Conservation (phyloP, 2,797 vertebrate species). For the Rhinoraja longicauda region DNA sequence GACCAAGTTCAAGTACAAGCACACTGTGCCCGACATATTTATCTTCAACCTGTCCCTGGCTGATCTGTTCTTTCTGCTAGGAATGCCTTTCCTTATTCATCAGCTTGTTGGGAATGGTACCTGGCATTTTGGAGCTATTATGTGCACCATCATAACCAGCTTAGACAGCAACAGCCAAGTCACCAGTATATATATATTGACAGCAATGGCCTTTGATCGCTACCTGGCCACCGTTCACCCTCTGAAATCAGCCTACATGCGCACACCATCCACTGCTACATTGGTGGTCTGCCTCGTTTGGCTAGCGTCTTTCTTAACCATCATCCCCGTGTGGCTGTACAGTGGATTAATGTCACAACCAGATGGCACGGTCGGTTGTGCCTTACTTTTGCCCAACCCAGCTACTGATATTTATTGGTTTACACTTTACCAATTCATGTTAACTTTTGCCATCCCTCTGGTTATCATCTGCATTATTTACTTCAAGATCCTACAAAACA, state of each 20-base stretch:
- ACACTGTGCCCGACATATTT: slow-evolving; percentile 74
- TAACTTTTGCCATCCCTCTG: slow-evolving; percentile 73
- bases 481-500: slow-evolving; percentile 76
- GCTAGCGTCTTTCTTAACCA: slow-evolving; percentile 70
- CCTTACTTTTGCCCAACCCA: slow-evolving; percentile 69
- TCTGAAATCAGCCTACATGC: slow-evolving; percentile 70
- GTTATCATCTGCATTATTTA: slow-evolving; percentile 68
- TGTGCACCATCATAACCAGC: slow-evolving; percentile 74
- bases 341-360: slow-evolving; percentile 70
- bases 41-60: slow-evolving; percentile 74
- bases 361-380: slow-evolving; percentile 66
- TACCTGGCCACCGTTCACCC: slow-evolving; percentile 77
- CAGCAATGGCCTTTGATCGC: slow-evolving; percentile 74
- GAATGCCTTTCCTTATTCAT: slow-evolving; percentile 81
- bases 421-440: slow-evolving; percentile 76
- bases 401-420: slow-evolving; percentile 72
- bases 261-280: slow-evolving; percentile 62
- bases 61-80: slow-evolving; percentile 73
- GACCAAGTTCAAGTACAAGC: slow-evolving; percentile 65
- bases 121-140: slow-evolving; percentile 70
- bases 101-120: slow-evolving; percentile 75
- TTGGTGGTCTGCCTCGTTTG: slow-evolving; percentile 66
- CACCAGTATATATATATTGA: slow-evolving; percentile 79
- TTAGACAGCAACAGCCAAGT: slow-evolving; percentile 82
- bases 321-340: slow-evolving; percentile 76